Evolutionary conservation across 2,797 vertebrate species (phyloP), one percentile per base, ranked within the genome.

Genomic region (Poecilia picta): DNA sequence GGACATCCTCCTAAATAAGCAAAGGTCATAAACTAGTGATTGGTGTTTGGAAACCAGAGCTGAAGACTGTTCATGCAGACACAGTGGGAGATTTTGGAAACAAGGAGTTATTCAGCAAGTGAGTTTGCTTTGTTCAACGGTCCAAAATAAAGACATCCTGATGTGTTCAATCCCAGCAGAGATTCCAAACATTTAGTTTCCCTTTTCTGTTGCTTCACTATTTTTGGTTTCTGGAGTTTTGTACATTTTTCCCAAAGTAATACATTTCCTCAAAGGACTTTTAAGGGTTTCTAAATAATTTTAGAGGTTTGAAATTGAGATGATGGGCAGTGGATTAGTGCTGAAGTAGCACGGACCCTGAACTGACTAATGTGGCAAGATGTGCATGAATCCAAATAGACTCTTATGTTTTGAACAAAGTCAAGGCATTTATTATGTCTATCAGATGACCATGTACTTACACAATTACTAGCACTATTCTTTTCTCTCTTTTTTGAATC

Each of bases 11-110:
- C 75, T 81, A 87, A 84, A 87, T 81, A 75, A 64, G 16, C 62
- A 81, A 85, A 84, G 81, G 83, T 83, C 83, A 86, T 74, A 55
- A 72, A 85, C 72, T 62, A 78, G 45, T 76, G 79, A 86, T 80
- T 68, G 79, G 59, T 39, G 62, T 28, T 62, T 55, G 43, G 55
- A 70, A 62, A 15, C 23, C 33, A 0, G 12, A 25, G 43, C 72
- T 33, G 5, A 31, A 31, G 13, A 53, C 28, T 80, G 55, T 39
- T 45, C 43, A n/a, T 66, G 13, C 20, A 31, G 55, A 66, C 49
- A 77, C 12, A 5, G 45, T 68, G 5, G 4, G 36, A 68, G 20
- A 66, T 66, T 66, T 66, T 66, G 33, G 62, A 66, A 10, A 41
- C 36, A 39, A 41, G 20, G 23, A 39, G 11, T 12, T 68, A 6